Evolutionary conservation across 2,797 vertebrate species (phyloP).

Genomic region (Alcedo quadribrachys): DNA sequence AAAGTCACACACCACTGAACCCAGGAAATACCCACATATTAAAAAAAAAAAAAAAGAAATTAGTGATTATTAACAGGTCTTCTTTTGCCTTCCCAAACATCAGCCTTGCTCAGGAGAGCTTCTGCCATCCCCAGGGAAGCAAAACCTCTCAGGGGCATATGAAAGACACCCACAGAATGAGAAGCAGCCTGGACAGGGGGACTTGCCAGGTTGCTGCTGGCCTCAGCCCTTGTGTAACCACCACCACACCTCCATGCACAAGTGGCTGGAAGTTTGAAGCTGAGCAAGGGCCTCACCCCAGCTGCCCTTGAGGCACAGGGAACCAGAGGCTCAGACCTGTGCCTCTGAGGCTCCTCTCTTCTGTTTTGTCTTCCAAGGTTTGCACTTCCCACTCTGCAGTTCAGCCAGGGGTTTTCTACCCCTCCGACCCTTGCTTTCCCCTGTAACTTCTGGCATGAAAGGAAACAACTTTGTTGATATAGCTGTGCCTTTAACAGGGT

Average conservation of each 20-base stretch:
- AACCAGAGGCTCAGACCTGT: fast-evolving
- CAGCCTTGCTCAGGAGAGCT: neutral
- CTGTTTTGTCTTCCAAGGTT: neutral
- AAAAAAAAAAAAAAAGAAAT: neutral
- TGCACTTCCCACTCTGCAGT: fast-evolving
- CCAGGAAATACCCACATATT: neutral
- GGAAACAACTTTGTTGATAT: neutral
- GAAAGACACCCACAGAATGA: neutral
- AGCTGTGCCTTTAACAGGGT: neutral
- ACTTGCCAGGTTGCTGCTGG: neutral
- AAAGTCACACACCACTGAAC: neutral
- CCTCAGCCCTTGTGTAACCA: neutral
- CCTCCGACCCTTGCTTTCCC: neutral
- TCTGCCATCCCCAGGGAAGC: neutral
- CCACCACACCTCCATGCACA: fast-evolving
- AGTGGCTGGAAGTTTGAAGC: neutral
- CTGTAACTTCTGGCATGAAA: neutral
- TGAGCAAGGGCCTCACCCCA: neutral
- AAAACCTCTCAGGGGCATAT: neutral
- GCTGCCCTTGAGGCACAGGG: neutral
- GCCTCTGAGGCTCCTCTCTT: neutral
- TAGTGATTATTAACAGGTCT: neutral
- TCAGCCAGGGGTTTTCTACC: neutral
- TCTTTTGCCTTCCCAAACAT: neutral
- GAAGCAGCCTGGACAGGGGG: fast-evolving